Evolutionary conservation across 2,888 invertebrate species (phyloP), one percentile per base, ranked within the genome.

Genomic region (Ferrisia virgata): DNA sequence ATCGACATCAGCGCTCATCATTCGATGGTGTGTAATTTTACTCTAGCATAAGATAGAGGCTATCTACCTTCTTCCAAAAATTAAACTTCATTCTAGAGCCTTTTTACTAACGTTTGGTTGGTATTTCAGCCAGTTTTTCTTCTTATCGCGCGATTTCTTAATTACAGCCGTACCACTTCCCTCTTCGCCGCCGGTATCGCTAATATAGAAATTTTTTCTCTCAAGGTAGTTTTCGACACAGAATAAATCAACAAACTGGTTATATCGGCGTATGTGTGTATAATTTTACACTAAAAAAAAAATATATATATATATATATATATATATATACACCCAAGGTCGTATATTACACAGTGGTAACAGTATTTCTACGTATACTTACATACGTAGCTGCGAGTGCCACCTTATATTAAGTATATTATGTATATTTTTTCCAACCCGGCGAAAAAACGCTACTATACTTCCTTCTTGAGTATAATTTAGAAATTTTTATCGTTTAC

Each of bases 181-280:
- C 5, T 18, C 22, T 53, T n/a, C 53, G 0, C 53, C 22, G 47
- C 0, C 22, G 13, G 69, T 69, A 31, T 69, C 72, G 72, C 22
- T 33, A 76, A 76, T 28, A 36, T 15, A 36, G 28, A 36, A 76
- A 76, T 28, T 28, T 36, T 76, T 76, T 18, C n/a, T 36, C 36
- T 76, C 72, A 76, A 76, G 72, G 72, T 76, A 28, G 36, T 36
- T 53, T 53, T 76, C 72, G 72, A 76, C 72, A 36, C 5, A 76
- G 36, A 53, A 22, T 53, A 8, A 53, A 53, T 22, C 53, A 53
- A 53, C 28, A 76, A 64, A 76, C 72, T 36, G 72, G 72, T 76
- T 76, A 76, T 76, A 76, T 76, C 36, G 36, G 72, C n/a, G n/a
- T n/a, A n/a, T 18, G 64, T 28, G 69, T 69, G 22, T 53, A 53